Evolutionary conservation across 2,113 vertebrate genomes (phyloP).

Genomic region (Ptilorrhoa leucosticta): DNA sequence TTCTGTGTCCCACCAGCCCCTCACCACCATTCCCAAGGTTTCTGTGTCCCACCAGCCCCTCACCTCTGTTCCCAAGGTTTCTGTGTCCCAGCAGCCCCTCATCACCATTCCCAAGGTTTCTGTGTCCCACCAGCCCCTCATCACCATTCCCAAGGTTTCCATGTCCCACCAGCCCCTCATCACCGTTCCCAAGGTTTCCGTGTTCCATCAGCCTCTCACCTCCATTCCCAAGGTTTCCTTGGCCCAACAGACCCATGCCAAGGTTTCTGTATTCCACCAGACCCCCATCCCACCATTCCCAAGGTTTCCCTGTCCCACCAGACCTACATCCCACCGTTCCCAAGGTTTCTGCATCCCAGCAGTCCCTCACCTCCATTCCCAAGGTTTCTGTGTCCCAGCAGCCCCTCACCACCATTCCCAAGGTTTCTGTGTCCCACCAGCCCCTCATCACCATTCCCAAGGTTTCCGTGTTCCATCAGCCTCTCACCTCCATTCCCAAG

Average conservation of each 20-base stretch:
- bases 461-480: fast-evolving
- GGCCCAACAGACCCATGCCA: background rate
- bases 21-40: background rate
- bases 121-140: fast-evolving
- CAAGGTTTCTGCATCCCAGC: background rate
- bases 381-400: background rate
- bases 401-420: background rate
- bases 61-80: background rate
- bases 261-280: too few species aligned
- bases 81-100: background rate
- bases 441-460: background rate
- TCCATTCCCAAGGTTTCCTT: fast-evolving
- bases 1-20: background rate
- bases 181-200: background rate
- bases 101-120: background rate
- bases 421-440: fast-evolving
- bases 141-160: background rate
- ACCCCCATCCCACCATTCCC: too few species aligned
- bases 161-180: fast-evolving
- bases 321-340: background rate
- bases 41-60: background rate
- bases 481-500: background rate
- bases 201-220: background rate
- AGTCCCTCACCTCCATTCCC: background rate
- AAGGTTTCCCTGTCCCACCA: background rate